Conservation (phyloP, 1,140 invertebrate species). For the Tigriopus japonicus region DNA sequence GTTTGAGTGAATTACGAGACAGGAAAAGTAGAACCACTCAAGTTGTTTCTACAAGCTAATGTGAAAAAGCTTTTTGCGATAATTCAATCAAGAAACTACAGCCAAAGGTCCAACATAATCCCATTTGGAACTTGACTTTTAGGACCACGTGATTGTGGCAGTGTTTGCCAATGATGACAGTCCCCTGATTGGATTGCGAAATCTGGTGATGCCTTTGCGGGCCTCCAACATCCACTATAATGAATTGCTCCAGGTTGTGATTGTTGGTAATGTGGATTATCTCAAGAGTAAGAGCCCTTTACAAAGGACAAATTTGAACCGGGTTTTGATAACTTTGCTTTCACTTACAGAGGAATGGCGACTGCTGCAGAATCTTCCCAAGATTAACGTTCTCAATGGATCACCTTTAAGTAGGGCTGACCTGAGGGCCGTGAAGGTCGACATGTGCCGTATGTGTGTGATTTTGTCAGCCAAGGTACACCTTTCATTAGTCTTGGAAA, state of each 20-base stretch:
- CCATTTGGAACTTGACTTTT: neutral
- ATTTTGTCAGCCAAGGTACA: constrained; percentile 72
- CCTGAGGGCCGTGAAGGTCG: constrained; percentile 92
- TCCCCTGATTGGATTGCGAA: constrained; percentile 32
- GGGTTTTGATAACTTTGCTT: neutral
- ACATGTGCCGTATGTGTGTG: constrained; percentile 98
- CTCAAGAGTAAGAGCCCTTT: constrained; percentile 37
- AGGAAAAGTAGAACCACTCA: too few species aligned
- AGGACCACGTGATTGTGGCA: constrained; percentile 4
- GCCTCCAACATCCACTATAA: constrained; percentile 99
- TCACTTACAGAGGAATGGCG: constrained; percentile 67
- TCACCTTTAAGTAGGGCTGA: constrained; percentile 94
- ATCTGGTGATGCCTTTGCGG: constrained; percentile 83
- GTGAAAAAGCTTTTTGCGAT: too few species aligned
- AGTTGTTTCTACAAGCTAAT: too few species aligned
- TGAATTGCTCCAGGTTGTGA: constrained; percentile 95
- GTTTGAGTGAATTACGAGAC: too few species aligned
- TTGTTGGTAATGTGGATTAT: constrained; percentile 94
- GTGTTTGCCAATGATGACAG: constrained; percentile 6
- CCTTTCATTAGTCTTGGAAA: too few species aligned
- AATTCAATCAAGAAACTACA: too few species aligned
- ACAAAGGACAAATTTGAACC: neutral
- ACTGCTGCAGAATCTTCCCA: constrained; percentile 95
- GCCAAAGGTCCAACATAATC: neutral
- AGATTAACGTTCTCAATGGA: constrained; percentile 93